phyloP scores from a whole-genome alignment of 2,888 invertebrate genomes.

The Melangyna quadrimaculata region DNA sequence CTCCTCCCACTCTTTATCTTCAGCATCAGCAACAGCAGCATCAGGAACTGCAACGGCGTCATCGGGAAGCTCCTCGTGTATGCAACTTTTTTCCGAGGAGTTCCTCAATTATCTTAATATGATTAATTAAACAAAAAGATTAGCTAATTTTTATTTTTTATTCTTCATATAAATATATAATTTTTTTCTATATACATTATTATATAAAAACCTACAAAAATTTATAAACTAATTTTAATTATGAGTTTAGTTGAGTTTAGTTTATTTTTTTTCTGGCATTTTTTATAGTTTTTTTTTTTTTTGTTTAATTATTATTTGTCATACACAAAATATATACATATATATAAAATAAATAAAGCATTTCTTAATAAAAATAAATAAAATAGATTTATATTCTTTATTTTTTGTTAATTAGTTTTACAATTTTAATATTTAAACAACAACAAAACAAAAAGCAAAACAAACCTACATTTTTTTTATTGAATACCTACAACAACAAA shows the following conservation, averaged over 20 bases:
- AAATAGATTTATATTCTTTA: constrained; percentile 63
- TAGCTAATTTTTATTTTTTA: constrained; percentile 69
- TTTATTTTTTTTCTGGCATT: constrained; percentile 31
- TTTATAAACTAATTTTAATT: constrained; percentile 60
- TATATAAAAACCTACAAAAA: constrained; percentile 47
- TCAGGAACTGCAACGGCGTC: constrained; percentile 74
- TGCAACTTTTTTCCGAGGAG: constrained; percentile 85
- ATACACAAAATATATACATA: constrained; percentile 11
- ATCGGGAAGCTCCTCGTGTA: constrained; percentile 81
- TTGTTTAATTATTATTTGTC: too few relatives aligned
- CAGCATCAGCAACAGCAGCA: constrained; percentile 59
- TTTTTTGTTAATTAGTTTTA: constrained; percentile 72
- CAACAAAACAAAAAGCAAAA: constrained; percentile 6
- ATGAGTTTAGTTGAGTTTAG: constrained; percentile 44
- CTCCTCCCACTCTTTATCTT: constrained; percentile 18
- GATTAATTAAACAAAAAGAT: constrained; percentile 81
- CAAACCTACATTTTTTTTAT: too few relatives aligned
- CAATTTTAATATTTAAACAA: constrained; percentile 26
- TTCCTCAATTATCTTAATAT: constrained; percentile 85
- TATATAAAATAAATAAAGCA: constrained; percentile 21
- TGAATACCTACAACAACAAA: constrained; percentile 16
- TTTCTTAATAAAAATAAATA: constrained; percentile 23
- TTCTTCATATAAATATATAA: constrained; percentile 28
- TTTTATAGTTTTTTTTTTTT: constrained; percentile 47
- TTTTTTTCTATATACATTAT: constrained; percentile 12